These are phyloP conservation scores for Macaria liturata DNA, from an alignment of 2,888 invertebrate genomes.

Conservation along the genomic window DNA sequence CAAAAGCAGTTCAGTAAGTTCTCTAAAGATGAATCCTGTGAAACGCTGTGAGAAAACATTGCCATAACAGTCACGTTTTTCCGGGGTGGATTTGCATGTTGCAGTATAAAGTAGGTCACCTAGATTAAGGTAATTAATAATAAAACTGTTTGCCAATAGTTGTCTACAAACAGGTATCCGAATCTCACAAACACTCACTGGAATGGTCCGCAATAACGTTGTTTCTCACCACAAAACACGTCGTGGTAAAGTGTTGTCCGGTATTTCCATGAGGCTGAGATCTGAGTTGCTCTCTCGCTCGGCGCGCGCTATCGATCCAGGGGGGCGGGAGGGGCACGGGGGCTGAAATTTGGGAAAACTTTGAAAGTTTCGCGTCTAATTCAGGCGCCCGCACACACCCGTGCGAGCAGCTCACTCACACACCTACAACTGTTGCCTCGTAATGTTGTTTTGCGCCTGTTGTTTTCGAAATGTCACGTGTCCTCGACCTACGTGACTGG, in stretches of 20 bases:
- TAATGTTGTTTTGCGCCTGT: slow-evolving; percentile 76
- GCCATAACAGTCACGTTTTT: slow-evolving; percentile 10
- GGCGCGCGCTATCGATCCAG: slow-evolving; percentile 76
- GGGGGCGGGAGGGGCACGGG: slow-evolving; percentile 58
- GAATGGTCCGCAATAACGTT: slow-evolving; percentile 47
- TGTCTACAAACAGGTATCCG: slow-evolving; percentile 34
- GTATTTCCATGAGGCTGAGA: slow-evolving; percentile 73
- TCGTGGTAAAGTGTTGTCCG: slow-evolving; percentile 77
- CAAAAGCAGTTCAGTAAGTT: not conserved
- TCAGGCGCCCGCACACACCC: slow-evolving; percentile 82
- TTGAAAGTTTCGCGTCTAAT: slow-evolving; percentile 84
- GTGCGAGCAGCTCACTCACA: slow-evolving; percentile 61
- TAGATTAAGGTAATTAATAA: not conserved
- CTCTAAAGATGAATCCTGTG: slow-evolving; percentile 2
- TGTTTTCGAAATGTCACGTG: slow-evolving; percentile 75
- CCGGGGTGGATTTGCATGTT: not conserved
- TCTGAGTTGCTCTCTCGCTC: slow-evolving; percentile 66
- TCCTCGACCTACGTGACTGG: slow-evolving; percentile 66
- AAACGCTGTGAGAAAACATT: not conserved
- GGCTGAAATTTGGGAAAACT: slow-evolving; percentile 83
- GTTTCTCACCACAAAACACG: slow-evolving; percentile 65
- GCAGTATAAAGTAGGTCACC: slow-evolving; percentile 10
- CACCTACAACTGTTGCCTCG: slow-evolving; percentile 55
- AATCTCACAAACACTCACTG: slow-evolving; percentile 51
- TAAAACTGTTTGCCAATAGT: slow-evolving; percentile 9